These are phyloP conservation scores for Perodicticus potto DNA, from an alignment of 2,797 vertebrate species.

Conservation along the genomic window DNA sequence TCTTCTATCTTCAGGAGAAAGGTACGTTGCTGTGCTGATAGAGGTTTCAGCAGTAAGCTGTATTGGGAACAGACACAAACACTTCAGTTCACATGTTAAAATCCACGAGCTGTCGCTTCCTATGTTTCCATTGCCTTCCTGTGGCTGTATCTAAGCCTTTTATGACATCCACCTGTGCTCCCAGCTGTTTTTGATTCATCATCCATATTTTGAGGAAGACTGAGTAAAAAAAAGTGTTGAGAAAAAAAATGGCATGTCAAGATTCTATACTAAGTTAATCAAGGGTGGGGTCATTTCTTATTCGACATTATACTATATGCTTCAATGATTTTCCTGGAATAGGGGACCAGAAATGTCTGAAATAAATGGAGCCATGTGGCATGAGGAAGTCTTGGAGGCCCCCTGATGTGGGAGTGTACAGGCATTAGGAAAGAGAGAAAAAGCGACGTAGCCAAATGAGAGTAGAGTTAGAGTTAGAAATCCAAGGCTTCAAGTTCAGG, in stretches of 20 bases:
- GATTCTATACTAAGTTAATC: background rate
- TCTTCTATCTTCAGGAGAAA: background rate
- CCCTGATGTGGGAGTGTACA: no score
- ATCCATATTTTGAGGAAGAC: background rate
- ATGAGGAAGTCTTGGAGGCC: background rate
- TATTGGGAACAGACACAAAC: background rate
- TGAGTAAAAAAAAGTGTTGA: constrained; percentile 23
- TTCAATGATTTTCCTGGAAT: background rate
- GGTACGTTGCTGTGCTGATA: background rate
- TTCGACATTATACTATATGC: background rate
- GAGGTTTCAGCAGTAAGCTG: background rate
- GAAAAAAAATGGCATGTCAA: background rate
- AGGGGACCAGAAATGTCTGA: background rate
- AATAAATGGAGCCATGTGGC: background rate
- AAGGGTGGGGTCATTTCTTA: background rate
- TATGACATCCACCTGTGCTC: background rate
- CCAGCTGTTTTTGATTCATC: background rate
- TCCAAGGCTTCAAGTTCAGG: background rate
- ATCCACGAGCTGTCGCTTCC: background rate
- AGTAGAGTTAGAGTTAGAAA: background rate
- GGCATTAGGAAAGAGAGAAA: background rate
- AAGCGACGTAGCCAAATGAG: background rate
- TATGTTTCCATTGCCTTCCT: background rate
- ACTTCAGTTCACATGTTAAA: background rate
- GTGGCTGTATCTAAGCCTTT: background rate